Evolutionary conservation across 2,797 vertebrate species (phyloP).

Genomic region (Anabacerthia variegaticeps): DNA sequence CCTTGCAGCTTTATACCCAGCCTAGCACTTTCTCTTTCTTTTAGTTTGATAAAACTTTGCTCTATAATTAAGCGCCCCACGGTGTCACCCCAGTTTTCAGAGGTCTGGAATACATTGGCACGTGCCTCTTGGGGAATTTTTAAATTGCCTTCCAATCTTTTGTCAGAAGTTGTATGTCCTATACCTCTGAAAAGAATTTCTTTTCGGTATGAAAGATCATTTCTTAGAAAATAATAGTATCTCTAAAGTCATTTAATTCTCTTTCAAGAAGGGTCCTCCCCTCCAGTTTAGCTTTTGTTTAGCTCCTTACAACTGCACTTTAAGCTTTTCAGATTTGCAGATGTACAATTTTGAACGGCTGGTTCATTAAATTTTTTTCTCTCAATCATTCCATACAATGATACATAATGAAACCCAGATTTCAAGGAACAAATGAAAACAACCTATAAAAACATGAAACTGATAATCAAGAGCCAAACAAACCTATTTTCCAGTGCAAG

Average conservation of each 20-base stretch:
- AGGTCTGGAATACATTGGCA: not conserved
- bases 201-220: not conserved
- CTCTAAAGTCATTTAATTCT: not conserved
- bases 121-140: not conserved
- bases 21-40: not conserved
- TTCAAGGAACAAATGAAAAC: not conserved
- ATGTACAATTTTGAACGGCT: not conserved
- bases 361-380: not conserved
- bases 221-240: slow-evolving; percentile 35
- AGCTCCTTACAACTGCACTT: not conserved
- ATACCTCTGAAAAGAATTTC: not conserved
- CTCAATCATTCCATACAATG: not conserved
- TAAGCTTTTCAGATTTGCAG: not conserved
- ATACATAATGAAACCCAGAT: not conserved
- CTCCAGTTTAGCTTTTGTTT: slow-evolving; percentile 30
- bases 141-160: not conserved
- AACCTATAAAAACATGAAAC: not conserved
- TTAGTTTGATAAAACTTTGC: not conserved
- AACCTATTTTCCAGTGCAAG: not conserved
- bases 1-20: slow-evolving; percentile 10
- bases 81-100: not conserved
- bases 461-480: not conserved
- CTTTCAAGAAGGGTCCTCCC: slow-evolving; percentile 7
- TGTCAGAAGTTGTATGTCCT: not conserved
- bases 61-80: not conserved